Evolutionary conservation across 30 jellyfish, hydroid and myxozoan species (phyloP).

Genomic region (Aurelia sp.): DNA sequence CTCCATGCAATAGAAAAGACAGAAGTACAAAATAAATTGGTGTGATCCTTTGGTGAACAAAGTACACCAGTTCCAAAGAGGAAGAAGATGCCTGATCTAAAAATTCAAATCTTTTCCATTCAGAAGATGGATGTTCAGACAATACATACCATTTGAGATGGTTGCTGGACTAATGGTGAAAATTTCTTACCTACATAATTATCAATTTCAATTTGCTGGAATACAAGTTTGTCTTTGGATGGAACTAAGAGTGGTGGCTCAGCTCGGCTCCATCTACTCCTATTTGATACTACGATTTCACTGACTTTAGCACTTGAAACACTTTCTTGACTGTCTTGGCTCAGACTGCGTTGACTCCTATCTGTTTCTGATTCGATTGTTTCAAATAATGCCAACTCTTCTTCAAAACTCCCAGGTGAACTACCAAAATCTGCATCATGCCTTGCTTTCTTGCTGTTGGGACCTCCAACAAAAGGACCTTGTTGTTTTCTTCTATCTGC

Average conservation of each 20-base stretch:
- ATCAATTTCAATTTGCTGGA: constrained; percentile 92
- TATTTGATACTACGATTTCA: background rate
- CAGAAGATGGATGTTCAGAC: too few species aligned
- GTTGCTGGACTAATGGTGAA: too few species aligned
- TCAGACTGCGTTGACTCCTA: constrained; percentile 31
- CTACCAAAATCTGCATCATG: constrained; percentile 52
- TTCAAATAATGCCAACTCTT: constrained; percentile 81
- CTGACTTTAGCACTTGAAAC: background rate
- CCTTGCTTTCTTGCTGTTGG: constrained; percentile 36
- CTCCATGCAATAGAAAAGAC: too few species aligned
- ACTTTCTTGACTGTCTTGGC: constrained; percentile 57
- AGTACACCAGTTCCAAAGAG: too few species aligned
- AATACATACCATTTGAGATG: too few species aligned
- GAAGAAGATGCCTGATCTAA: too few species aligned
- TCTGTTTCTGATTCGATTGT: constrained; percentile 64
- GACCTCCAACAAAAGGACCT: background rate
- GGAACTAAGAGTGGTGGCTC: constrained; percentile 67
- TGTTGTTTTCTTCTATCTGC: constrained; percentile 19
- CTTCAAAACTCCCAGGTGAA: constrained; percentile 88
- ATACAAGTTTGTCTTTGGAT: constrained; percentile 57
- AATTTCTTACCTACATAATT: constrained; percentile 77
- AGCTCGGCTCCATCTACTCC: constrained; percentile 75
- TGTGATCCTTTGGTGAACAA: too few species aligned
- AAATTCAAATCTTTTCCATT: too few species aligned
- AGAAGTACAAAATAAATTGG: too few species aligned